A percentile compares a stretch with the other conserved stretches of the same genome.
Conservation (phyloP, 2,888 invertebrate species). For the Drosophila suboccidentalis region DNA sequence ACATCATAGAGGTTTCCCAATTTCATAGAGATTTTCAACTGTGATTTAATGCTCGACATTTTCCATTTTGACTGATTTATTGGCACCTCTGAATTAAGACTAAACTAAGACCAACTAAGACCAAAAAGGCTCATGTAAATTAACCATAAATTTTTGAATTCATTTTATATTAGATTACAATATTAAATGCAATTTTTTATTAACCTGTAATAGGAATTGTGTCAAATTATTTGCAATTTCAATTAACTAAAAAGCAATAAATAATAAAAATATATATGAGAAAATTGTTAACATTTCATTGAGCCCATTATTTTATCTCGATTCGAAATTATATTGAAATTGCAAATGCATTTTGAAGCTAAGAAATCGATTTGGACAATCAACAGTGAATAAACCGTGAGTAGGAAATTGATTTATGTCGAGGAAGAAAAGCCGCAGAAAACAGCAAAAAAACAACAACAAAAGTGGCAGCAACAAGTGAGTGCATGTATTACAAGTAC, state of each 20-base stretch:
- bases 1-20: too few species aligned
- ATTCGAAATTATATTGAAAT: constrained; percentile 1
- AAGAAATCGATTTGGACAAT: constrained; percentile 52
- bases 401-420: constrained; percentile 45
- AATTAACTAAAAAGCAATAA: not conserved
- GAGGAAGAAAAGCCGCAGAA: not conserved
- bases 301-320: not conserved
- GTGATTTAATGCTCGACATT: not conserved
- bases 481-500: not conserved
- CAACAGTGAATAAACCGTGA: constrained; percentile 25
- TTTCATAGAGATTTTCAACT: too few species aligned
- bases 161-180: too few species aligned
- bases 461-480: not conserved
- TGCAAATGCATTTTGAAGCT: constrained; percentile 36
- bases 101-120: too few species aligned
- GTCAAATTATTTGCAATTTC: not conserved
- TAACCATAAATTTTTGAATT: too few species aligned
- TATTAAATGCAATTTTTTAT: too few species aligned
- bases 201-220: too few species aligned
- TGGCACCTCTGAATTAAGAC: not conserved
- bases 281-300: constrained; percentile 22
- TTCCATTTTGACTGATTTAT: not conserved
- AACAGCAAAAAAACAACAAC: not conserved
- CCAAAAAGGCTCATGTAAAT: too few species aligned
- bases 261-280: not conserved